These are phyloP conservation scores for Zaprionus africanus DNA, from an alignment of 1,140 invertebrate genomes.

Conservation along the genomic window DNA sequence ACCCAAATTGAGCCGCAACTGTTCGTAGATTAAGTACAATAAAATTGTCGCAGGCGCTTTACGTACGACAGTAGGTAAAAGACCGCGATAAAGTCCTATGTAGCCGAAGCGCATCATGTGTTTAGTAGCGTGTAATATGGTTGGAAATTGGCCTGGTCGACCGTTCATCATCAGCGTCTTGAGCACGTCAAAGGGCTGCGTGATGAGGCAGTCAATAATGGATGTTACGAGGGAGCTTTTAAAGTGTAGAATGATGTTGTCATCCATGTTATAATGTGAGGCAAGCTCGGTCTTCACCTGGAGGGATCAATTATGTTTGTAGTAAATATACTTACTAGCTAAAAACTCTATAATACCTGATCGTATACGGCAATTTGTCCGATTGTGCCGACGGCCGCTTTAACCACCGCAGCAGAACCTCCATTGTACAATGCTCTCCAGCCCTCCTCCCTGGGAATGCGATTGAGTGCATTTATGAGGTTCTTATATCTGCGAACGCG, in stretches of 20 bases:
- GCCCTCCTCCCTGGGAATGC: conserved; percentile 94
- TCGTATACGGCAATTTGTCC: conserved; percentile 98
- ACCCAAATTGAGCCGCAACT: conserved; percentile 49
- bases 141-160: conserved; percentile 27
- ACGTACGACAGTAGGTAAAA: conserved; percentile 34
- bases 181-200: conserved; percentile 54
- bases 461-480: conserved; percentile 94
- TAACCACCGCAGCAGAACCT: conserved; percentile 93
- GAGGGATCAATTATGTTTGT: not conserved
- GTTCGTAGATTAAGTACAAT: conserved; percentile 55
- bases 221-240: conserved; percentile 41
- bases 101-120: conserved; percentile 52
- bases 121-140: not conserved
- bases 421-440: conserved; percentile 92
- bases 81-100: conserved; percentile 38
- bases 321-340: not conserved
- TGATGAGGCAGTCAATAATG: conserved; percentile 21
- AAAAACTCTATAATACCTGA: conserved; percentile 85
- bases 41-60: conserved; percentile 48
- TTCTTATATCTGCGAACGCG: conserved; percentile 93
- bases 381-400: conserved; percentile 97
- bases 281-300: conserved; percentile 32
- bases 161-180: conserved; percentile 58
- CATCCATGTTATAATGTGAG: conserved; percentile 12
- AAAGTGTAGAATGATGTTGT: conserved; percentile 36